These are phyloP conservation scores for Dorcus hopei DNA, from an alignment of 2,888 invertebrate species.

Conservation along the genomic window DNA sequence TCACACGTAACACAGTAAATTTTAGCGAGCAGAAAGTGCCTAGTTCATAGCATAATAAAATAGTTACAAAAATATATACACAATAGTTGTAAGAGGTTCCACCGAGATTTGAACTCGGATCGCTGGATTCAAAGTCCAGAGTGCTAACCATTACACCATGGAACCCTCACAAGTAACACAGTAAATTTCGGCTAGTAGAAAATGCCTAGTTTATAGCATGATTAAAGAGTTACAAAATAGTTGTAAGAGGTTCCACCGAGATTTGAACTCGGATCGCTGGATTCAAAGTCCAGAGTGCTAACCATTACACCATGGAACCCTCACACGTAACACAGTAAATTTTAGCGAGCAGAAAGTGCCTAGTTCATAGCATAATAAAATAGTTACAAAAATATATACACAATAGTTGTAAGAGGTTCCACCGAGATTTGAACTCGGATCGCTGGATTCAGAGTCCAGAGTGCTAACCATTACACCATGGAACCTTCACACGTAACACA, in stretches of 20 bases:
- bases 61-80: no score
- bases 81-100: constrained; percentile 46
- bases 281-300: constrained; percentile 65
- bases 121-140: constrained; percentile 64
- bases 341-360: no score
- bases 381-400: no score
- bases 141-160: constrained; percentile 66
- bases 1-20: no score
- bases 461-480: constrained; percentile 66
- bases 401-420: constrained; percentile 46
- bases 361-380: no score
- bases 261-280: constrained; percentile 63
- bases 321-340: no score
- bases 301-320: constrained; percentile 63
- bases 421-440: constrained; percentile 63
- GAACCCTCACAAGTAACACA: constrained; percentile 41
- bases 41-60: no score
- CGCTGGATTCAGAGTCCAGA: constrained; percentile 64
- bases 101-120: constrained; percentile 63
- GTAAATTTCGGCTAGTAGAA: no score
- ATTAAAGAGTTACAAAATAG: no score
- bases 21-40: no score
- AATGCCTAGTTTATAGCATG: no score
- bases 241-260: constrained; percentile 55
- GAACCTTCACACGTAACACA: constrained; percentile 41